Conservation (phyloP, 2,888 invertebrate species). For the Drosophila pegasa region DNA sequence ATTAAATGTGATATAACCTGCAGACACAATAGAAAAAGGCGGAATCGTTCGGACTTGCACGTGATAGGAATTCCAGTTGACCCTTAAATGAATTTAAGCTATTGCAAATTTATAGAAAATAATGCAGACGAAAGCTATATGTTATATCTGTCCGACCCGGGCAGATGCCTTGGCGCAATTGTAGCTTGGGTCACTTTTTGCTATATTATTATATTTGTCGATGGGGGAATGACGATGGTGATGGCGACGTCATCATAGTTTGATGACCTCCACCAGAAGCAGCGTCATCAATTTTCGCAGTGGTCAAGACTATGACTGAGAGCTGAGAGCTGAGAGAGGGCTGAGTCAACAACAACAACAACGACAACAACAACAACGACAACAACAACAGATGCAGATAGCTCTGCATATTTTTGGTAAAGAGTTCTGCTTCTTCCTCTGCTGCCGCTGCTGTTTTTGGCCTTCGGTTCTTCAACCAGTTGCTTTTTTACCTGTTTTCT, state of each 20-base stretch:
- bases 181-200: conserved; percentile 19
- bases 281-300: conserved; percentile 70
- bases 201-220: background rate
- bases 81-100: conserved; percentile 1
- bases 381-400: conserved; percentile 12
- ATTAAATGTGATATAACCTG: no score
- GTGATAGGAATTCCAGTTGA: conserved; percentile 60
- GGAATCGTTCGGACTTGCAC: conserved; percentile 27
- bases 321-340: background rate
- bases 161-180: background rate
- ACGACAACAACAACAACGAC: conserved; percentile 4
- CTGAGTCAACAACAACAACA: background rate
- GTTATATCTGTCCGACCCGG: background rate
- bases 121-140: background rate
- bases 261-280: conserved; percentile 74
- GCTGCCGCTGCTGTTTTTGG: conserved; percentile 26
- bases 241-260: conserved; percentile 73
- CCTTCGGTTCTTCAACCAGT: conserved; percentile 64
- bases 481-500: conserved; percentile 58
- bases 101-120: background rate
- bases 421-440: conserved; percentile 30
- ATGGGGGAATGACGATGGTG: background rate
- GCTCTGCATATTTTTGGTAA: conserved; percentile 70
- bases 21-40: no score
- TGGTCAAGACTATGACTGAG: conserved; percentile 7